Conservation (phyloP, 2,888 invertebrate species). For the Cylloceria caligata region DNA sequence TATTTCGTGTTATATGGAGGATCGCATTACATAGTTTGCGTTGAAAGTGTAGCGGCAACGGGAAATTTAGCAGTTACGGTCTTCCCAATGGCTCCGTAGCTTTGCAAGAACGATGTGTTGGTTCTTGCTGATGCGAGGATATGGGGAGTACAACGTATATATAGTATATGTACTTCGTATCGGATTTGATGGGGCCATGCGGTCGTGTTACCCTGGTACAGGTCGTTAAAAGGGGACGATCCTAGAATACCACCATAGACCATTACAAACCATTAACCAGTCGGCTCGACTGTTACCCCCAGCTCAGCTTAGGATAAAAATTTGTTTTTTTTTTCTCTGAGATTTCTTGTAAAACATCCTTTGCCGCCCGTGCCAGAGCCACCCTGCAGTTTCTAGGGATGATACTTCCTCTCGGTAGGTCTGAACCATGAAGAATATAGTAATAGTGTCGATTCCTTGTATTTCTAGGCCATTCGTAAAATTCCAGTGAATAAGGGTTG, state of each 20-base stretch:
- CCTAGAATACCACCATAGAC: conserved; percentile 72
- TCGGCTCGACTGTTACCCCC: conserved; percentile 75
- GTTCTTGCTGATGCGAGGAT: conserved; percentile 37
- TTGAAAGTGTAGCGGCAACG: conserved; percentile 1
- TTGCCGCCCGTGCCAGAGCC: conserved; percentile 28
- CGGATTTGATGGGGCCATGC: conserved; percentile 80
- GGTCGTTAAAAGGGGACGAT: conserved; percentile 79
- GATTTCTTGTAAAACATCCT: conserved; percentile 40
- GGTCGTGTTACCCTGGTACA: conserved; percentile 77
- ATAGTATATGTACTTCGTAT: conserved; percentile 68
- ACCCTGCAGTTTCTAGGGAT: conserved; percentile 17
- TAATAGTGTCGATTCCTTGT: neutral
- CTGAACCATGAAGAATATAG: neutral
- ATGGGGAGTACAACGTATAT: conserved; percentile 55
- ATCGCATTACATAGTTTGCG: conserved; percentile 9
- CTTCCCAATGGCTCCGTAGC: conserved; percentile 60
- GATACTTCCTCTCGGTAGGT: neutral
- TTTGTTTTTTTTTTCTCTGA: conserved; percentile 16
- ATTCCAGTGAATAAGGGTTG: neutral
- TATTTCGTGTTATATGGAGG: conserved; percentile 18
- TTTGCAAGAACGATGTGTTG: conserved; percentile 38
- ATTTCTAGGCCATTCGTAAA: neutral
- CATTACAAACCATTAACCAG: conserved; percentile 81
- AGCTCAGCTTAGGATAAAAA: conserved; percentile 73
- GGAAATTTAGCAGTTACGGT: conserved; percentile 37